phyloP scores from a whole-genome alignment of 1,140 invertebrate genomes.

The Drosophila lacteicornis region DNA sequence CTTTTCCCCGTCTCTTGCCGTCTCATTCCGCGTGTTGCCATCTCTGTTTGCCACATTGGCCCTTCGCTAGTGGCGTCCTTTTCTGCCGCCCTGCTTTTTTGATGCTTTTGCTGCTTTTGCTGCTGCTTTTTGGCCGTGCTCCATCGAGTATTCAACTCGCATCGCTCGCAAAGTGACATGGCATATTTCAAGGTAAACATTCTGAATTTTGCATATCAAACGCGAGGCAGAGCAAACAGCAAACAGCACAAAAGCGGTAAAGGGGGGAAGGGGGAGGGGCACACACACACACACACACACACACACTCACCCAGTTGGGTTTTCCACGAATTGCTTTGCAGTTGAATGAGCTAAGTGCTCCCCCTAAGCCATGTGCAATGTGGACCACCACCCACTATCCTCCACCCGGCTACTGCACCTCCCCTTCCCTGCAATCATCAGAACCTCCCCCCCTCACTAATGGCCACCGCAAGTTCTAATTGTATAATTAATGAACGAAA shows the following conservation, averaged over 20 bases:
- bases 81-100: background rate
- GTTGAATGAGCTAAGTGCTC: conserved; percentile 43
- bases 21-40: background rate
- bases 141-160: conserved; percentile 57
- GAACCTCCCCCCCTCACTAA: conserved; percentile 13
- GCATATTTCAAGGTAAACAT: conserved; percentile 81
- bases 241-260: conserved; percentile 19
- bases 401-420: background rate
- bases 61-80: background rate
- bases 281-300: conserved; percentile 7
- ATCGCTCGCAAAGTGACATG: conserved; percentile 69
- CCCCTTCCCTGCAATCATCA: background rate
- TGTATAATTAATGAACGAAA: conserved; percentile 77
- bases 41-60: background rate
- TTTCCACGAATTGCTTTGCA: conserved; percentile 67
- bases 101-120: no score
- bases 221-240: conserved; percentile 38
- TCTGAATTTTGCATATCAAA: conserved; percentile 71
- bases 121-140: conserved; percentile 23
- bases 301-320: conserved; percentile 27
- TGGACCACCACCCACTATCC: conserved; percentile 5
- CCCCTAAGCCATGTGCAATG: conserved; percentile 36
- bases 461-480: conserved; percentile 64
- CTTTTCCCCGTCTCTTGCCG: background rate
- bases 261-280: conserved; percentile 5